Conservation (phyloP, 2,113 vertebrate species). For the Heterocephalus glaber region DNA sequence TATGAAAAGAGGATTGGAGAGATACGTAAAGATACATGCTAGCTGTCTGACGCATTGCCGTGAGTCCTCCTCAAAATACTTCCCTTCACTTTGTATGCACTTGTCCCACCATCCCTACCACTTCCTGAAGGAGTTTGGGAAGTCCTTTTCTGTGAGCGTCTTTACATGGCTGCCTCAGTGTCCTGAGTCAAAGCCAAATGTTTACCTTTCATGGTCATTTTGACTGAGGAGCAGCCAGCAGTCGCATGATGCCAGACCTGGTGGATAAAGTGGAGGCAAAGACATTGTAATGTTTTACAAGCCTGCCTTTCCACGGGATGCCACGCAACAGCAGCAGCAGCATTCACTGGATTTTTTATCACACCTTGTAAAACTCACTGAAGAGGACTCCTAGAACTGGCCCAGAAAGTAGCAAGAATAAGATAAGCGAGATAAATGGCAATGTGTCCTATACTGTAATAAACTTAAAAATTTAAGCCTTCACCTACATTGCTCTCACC, state of each 20-base stretch:
- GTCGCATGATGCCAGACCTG: background rate
- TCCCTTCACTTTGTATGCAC: background rate
- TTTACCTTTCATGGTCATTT: background rate
- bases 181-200: background rate
- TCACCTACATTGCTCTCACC: background rate
- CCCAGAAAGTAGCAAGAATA: background rate
- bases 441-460: background rate
- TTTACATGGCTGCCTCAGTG: background rate
- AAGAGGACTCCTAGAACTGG: background rate
- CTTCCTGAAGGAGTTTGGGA: background rate
- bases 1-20: background rate
- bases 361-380: background rate
- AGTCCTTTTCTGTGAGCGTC: background rate
- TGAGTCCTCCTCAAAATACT: background rate
- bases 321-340: background rate
- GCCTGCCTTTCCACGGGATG: background rate
- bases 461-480: background rate
- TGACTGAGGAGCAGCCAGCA: background rate
- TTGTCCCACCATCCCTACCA: too few relatives aligned
- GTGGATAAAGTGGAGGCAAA: background rate
- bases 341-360: background rate
- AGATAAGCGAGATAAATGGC: background rate
- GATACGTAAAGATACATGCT: background rate
- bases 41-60: background rate
- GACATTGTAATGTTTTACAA: background rate